These are phyloP conservation scores for Galerucella calmariensis DNA, from an alignment of 2,888 invertebrate species.

Conservation along the genomic window DNA sequence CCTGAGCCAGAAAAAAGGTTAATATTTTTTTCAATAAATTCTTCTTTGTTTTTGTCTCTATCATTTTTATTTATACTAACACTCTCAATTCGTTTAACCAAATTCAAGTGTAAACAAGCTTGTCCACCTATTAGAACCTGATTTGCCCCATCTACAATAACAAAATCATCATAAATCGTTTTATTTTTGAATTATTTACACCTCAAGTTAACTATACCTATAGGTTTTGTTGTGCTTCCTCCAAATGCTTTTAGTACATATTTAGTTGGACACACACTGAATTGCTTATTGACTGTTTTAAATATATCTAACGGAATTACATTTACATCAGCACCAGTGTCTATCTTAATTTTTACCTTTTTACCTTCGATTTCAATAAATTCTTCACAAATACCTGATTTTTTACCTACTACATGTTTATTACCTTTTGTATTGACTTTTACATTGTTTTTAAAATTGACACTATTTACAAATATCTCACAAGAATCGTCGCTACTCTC, in stretches of 20 bases:
- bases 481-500: too few species aligned
- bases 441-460: too few species aligned
- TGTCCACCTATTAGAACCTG: slow-evolving; percentile 25
- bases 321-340: slow-evolving; percentile 31
- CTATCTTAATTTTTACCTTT: not conserved
- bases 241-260: slow-evolving; percentile 27
- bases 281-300: slow-evolving; percentile 29
- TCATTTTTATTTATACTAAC: not conserved
- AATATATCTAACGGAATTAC: slow-evolving; percentile 29
- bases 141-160: slow-evolving; percentile 26
- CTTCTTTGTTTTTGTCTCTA: too few species aligned
- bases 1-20: slow-evolving; percentile 23
- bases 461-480: too few species aligned
- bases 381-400: too few species aligned
- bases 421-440: too few species aligned
- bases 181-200: not conserved
- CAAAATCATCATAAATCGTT: slow-evolving; percentile 32
- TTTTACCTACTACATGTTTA: too few species aligned
- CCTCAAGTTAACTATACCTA: slow-evolving; percentile 24
- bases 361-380: too few species aligned
- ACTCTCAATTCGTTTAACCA: slow-evolving; percentile 7
- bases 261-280: not conserved
- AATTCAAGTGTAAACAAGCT: slow-evolving; percentile 24
- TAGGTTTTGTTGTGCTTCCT: slow-evolving; percentile 24
- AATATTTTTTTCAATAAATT: too few species aligned